These are phyloP conservation scores for Epirrhoe alternata DNA, from an alignment of 2,888 invertebrate species.

Conservation along the genomic window DNA sequence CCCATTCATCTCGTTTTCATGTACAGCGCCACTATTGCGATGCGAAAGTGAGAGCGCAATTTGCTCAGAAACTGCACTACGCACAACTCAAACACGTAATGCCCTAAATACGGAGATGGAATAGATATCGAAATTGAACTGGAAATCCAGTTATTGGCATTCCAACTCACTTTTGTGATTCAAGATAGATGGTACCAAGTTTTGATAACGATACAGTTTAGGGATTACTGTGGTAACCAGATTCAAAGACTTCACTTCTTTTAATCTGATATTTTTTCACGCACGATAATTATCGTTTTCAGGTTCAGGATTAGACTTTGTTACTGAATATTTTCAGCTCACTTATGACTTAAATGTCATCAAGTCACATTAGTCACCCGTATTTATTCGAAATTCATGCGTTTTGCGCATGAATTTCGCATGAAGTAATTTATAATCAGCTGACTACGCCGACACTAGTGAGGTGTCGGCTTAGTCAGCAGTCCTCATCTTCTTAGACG, in stretches of 20 bases:
- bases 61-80: conserved; percentile 76
- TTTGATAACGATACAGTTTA: neutral
- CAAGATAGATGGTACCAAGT: conserved; percentile 12
- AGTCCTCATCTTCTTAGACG: neutral
- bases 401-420: too few relatives aligned
- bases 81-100: conserved; percentile 63
- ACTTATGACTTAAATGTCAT: too few relatives aligned
- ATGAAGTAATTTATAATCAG: too few relatives aligned
- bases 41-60: conserved; percentile 84
- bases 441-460: too few relatives aligned
- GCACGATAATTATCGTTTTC: too few relatives aligned
- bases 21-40: conserved; percentile 78
- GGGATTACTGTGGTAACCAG: too few relatives aligned
- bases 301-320: too few relatives aligned
- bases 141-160: conserved; percentile 48
- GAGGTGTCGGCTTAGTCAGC: neutral
- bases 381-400: too few relatives aligned
- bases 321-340: too few relatives aligned
- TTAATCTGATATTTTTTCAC: too few relatives aligned
- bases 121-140: conserved; percentile 63
- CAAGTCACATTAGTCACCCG: too few relatives aligned
- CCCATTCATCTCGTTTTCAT: conserved; percentile 85
- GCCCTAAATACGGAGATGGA: conserved; percentile 71
- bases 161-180: conserved; percentile 19
- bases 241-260: too few relatives aligned